Percentiles rank a stretch among this genome's conserved stretches.
Conservation (phyloP, 2,888 invertebrate genomes). For the Tyria jacobaeae region DNA sequence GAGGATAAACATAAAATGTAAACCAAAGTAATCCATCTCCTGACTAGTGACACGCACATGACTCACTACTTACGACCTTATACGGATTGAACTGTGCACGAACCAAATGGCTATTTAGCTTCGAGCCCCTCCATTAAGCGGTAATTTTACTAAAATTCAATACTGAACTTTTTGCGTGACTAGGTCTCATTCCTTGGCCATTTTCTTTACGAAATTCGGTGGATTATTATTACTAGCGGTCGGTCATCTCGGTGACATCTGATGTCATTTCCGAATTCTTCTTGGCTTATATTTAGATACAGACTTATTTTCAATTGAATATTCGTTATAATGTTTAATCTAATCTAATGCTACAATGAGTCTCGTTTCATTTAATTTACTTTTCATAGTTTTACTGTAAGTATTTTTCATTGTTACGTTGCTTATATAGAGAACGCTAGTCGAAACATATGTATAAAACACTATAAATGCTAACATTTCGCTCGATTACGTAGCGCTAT, state of each 20-base stretch:
- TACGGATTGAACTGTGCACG: slow-evolving; percentile 13
- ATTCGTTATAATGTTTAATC: too few relatives aligned
- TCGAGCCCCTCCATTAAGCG: slow-evolving; percentile 14
- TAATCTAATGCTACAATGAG: too few relatives aligned
- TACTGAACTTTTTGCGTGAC: slow-evolving; percentile 20
- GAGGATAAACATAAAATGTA: neutral
- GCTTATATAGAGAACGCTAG: neutral
- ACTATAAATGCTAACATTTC: neutral
- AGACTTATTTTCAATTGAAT: neutral
- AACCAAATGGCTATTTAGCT: slow-evolving; percentile 18
- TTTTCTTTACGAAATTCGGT: slow-evolving; percentile 17
- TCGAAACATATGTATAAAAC: neutral
- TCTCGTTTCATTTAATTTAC: slow-evolving; percentile 46
- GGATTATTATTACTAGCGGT: slow-evolving; percentile 11
- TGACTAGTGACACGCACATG: slow-evolving; percentile 5
- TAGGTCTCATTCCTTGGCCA: slow-evolving; percentile 14
- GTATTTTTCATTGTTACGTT: neutral
- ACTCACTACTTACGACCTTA: slow-evolving; percentile 1
- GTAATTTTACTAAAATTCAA: slow-evolving; percentile 18
- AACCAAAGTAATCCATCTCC: slow-evolving; percentile 13
- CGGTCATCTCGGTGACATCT: slow-evolving; percentile 13
- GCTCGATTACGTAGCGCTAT: neutral
- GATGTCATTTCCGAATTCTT: slow-evolving; percentile 23
- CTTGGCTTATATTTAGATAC: slow-evolving; percentile 5
- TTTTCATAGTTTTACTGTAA: slow-evolving; percentile 16